Conservation (phyloP, 2,888 invertebrate genomes). For the Actias luna region DNA sequence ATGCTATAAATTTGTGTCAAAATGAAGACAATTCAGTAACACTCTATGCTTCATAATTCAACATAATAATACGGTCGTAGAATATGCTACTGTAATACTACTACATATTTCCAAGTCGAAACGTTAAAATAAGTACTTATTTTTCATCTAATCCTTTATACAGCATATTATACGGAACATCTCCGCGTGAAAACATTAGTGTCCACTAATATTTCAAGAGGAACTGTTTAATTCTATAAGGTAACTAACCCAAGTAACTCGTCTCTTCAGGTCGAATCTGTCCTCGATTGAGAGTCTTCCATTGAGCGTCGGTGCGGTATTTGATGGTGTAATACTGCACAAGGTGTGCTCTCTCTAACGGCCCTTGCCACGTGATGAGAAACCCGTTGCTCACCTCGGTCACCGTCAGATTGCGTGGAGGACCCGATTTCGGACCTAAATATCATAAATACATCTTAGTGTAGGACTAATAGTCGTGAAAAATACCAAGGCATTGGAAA, state of each 20-base stretch:
- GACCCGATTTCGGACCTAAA: slow-evolving; percentile 94
- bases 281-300: slow-evolving; percentile 94
- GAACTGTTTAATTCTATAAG: background rate
- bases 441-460: background rate
- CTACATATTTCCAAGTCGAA: too few relatives aligned
- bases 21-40: too few relatives aligned
- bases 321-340: slow-evolving; percentile 95
- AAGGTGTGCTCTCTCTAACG: slow-evolving; percentile 89
- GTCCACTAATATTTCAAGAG: background rate
- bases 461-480: background rate
- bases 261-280: slow-evolving; percentile 94
- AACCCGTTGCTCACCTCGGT: slow-evolving; percentile 95
- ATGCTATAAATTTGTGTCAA: too few relatives aligned
- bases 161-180: background rate
- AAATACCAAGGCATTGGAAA: background rate
- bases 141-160: too few relatives aligned
- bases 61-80: too few relatives aligned
- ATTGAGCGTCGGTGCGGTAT: slow-evolving; percentile 93
- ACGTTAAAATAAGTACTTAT: too few relatives aligned
- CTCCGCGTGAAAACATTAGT: background rate
- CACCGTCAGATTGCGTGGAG: slow-evolving; percentile 94
- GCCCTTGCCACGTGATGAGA: slow-evolving; percentile 94
- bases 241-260: slow-evolving; percentile 87
- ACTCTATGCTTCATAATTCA: too few relatives aligned
- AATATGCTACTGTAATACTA: too few relatives aligned